Evolutionary conservation across 2,888 invertebrate species (phyloP).

Genomic region (Carterocephalus palaemon): DNA sequence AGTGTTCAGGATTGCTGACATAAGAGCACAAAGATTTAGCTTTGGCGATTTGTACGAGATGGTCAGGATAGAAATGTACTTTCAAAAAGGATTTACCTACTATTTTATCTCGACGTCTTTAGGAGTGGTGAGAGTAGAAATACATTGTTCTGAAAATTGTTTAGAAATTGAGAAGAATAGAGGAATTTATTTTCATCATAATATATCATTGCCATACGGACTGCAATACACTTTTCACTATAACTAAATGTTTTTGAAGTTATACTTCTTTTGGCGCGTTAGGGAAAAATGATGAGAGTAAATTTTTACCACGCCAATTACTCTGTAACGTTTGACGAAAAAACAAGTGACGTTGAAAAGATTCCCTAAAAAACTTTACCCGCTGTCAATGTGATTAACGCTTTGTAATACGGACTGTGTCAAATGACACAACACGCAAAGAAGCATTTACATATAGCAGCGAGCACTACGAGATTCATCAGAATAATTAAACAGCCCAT

Average conservation of each 20-base stretch:
- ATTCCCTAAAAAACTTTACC: constrained; percentile 22
- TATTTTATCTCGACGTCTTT: constrained; percentile 45
- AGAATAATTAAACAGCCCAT: constrained; percentile 40
- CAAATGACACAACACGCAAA: constrained; percentile 28
- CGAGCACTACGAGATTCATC: constrained; percentile 38
- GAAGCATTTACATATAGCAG: constrained; percentile 40
- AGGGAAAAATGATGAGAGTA: too few species aligned
- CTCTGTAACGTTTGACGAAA: too few species aligned
- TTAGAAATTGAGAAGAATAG: too few species aligned
- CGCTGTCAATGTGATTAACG: constrained; percentile 31
- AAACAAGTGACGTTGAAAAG: constrained; percentile 21
- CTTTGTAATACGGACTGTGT: constrained; percentile 28
- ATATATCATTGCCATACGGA: too few species aligned
- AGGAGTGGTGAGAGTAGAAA: constrained; percentile 35
- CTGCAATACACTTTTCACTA: too few species aligned
- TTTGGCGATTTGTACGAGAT: constrained; percentile 54
- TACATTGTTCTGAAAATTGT: constrained; percentile 32
- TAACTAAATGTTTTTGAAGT: too few species aligned
- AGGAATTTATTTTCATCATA: too few species aligned
- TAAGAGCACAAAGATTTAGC: constrained; percentile 51
- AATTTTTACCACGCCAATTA: too few species aligned
- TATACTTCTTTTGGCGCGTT: too few species aligned
- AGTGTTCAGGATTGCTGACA: constrained; percentile 54
- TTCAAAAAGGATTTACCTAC: constrained; percentile 49
- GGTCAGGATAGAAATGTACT: constrained; percentile 53